phyloP scores from a whole-genome alignment of 2,888 invertebrate species.

The Bombyx huttoni region DNA sequence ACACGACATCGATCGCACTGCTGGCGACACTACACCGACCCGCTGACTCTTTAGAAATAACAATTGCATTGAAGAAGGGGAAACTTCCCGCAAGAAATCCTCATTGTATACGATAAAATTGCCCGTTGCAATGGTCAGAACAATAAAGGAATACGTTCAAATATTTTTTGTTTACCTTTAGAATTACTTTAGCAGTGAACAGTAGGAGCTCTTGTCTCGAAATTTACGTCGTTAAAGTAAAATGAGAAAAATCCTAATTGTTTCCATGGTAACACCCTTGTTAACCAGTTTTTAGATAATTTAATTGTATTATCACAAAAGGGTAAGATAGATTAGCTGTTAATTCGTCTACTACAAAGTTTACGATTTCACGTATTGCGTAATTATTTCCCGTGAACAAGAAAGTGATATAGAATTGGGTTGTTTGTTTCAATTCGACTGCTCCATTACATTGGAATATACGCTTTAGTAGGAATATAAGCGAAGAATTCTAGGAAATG shows the following conservation, averaged over 20 bases:
- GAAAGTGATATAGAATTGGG: not conserved
- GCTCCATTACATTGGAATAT: not conserved
- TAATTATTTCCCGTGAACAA: not conserved
- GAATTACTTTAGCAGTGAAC: slow-evolving; percentile 29
- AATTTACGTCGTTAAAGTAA: slow-evolving; percentile 20
- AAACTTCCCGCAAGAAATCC: slow-evolving; percentile 6
- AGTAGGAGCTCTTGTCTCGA: slow-evolving; percentile 24
- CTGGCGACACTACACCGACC: slow-evolving; percentile 10
- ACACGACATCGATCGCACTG: not conserved
- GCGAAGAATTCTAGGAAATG: not conserved
- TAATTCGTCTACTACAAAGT: not conserved
- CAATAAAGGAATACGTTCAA: slow-evolving; percentile 1
- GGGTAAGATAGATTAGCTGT: slow-evolving; percentile 10
- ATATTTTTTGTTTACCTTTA: slow-evolving; percentile 23
- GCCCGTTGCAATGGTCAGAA: slow-evolving; percentile 27
- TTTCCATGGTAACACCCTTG: slow-evolving; percentile 35
- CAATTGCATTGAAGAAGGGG: slow-evolving; percentile 48
- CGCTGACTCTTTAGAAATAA: slow-evolving; percentile 46
- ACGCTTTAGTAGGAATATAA: not conserved
- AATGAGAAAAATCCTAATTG: slow-evolving; percentile 20
- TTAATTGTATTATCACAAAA: slow-evolving; percentile 22
- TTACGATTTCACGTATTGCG: not conserved
- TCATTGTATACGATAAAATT: slow-evolving; percentile 18
- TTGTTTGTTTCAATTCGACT: not conserved
- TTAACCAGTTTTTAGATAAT: slow-evolving; percentile 12